Evolutionary conservation across 2,113 vertebrate species (phyloP), one percentile per base, ranked within the genome.

Genomic region (Archocentrus centrarchus): DNA sequence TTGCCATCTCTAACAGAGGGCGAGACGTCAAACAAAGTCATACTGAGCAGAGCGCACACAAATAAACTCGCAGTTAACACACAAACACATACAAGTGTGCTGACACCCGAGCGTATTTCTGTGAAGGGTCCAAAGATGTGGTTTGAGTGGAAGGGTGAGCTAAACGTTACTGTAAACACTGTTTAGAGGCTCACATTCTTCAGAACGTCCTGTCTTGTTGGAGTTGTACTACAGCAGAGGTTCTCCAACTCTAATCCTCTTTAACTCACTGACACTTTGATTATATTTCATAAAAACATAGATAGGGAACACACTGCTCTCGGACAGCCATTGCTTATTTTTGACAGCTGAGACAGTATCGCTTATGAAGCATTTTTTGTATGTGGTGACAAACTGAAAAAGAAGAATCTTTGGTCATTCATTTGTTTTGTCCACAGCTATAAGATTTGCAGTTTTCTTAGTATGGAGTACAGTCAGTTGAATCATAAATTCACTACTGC

Each of bases 21-120:
- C 84, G 93, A 92, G 81, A 89, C 79, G 88, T 87, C 82, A 82
- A 83, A 90, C 61, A 47, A 80, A 86, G 68, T 77, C 77, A 68
- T 7, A 57, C 24, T 41, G 70, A 82, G 81, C 59, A 63, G 10
- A 77, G 64, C 24, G 68, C 58, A 37, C 59, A 11, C 73, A 50
- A 37, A 66, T 59, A 61, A 44, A 80, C 35, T 59, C 41, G 61
- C 32, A 70, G 35, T 60, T 24, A 82, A 20, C 81, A 70, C 5
- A 75, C 59, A 87, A 66, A 81, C 77, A 41, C 73, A 81, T 62
- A 27, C 30, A 53, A 22, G 59, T 37, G 30, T 77, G 82, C 60
- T 18, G 18, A 59, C 62, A 79, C 70, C 27, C 30, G 7, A 18
- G 50, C 17, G n/a, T 24, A 35, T 18, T 73, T 73, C 68, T 55